Percentiles rank a stretch among this genome's conserved stretches.
Evolutionary conservation across 2,888 invertebrate species (phyloP).

Genomic region (Polymixis flavicincta): DNA sequence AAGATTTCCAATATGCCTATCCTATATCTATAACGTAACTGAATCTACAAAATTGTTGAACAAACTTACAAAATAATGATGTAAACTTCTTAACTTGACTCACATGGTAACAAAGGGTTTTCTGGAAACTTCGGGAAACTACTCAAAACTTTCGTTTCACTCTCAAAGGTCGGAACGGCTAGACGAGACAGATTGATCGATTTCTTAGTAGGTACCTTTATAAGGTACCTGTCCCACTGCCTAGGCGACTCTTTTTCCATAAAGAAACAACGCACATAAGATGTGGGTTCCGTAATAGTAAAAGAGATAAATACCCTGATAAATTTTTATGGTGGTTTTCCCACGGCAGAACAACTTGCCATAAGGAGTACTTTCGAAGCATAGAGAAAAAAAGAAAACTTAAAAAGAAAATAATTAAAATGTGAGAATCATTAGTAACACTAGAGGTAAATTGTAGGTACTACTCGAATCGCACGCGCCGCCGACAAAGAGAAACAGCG

Average conservation of each 20-base stretch:
- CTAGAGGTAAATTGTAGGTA: too few species aligned
- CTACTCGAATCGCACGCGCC: too few species aligned
- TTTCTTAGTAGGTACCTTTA: conserved; percentile 12
- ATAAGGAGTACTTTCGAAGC: too few species aligned
- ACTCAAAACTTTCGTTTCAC: conserved; percentile 18
- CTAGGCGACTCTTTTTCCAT: background rate
- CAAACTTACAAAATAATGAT: conserved; percentile 16
- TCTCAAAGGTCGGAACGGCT: conserved; percentile 10
- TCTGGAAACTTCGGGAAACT: conserved; percentile 17
- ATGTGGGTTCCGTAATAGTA: background rate
- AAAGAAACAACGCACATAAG: background rate
- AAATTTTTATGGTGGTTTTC: too few species aligned
- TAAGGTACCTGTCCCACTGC: background rate
- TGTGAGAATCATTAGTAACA: too few species aligned
- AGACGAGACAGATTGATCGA: conserved; percentile 37
- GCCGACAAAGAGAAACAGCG: too few species aligned
- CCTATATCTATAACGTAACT: background rate
- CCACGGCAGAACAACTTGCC: too few species aligned
- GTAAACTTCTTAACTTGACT: background rate
- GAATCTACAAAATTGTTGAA: background rate
- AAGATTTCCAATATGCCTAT: background rate
- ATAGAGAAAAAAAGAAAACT: too few species aligned
- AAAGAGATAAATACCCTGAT: too few species aligned
- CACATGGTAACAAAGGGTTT: conserved; percentile 28
- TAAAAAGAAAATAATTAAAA: too few species aligned